Evolutionary conservation across 2,888 invertebrate genomes (phyloP), one percentile per base, ranked within the genome.

Genomic region (Hemaris fuciformis): DNA sequence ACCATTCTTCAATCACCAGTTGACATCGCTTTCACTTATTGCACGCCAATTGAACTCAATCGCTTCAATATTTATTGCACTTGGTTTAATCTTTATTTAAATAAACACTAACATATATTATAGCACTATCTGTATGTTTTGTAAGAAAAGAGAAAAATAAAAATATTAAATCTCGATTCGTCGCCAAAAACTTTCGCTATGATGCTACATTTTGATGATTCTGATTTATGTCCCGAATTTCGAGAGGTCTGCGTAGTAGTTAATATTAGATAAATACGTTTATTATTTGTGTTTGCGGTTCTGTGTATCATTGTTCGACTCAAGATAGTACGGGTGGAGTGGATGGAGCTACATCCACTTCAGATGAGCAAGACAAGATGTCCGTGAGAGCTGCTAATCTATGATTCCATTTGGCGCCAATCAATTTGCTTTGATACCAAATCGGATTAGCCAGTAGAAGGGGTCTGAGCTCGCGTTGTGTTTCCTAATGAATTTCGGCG

Each of bases 21-120:
- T 48, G 48, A 48, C 27, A 27, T 48, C 48, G 15, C 25, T 48
- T 48, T 48, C 48, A 48, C 48, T 48, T 27, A 48, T 6, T 48
- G 20, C 43, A 43, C 43, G 25, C 27, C 27, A 46, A 27, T 27
- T 48, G 25, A 27, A 48, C 27, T 48, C 48, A 27, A 48, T 27
- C 15, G 15, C 15, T 15, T 15, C 15, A 7, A 7, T 15, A 6
- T 27, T 27, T 48, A 48, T 27, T 25, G 25, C 27, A 27, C 3
- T 25, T 25, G 15, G 25, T 25, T 27, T 27, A 27, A n/a, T 27
- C 27, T 48, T 48, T 27, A 25, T 1, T 18, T 25, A 25, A 2
- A 4, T 8, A 41, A 41, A 41, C 13, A 4, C 38, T 41, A n/a
- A n/a, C n/a, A n/a, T n/a, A n/a, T n/a, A n/a, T n/a, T n/a, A n/a